Conservation (phyloP, 2,888 invertebrate species). For the Ichneumoninae sp. region DNA sequence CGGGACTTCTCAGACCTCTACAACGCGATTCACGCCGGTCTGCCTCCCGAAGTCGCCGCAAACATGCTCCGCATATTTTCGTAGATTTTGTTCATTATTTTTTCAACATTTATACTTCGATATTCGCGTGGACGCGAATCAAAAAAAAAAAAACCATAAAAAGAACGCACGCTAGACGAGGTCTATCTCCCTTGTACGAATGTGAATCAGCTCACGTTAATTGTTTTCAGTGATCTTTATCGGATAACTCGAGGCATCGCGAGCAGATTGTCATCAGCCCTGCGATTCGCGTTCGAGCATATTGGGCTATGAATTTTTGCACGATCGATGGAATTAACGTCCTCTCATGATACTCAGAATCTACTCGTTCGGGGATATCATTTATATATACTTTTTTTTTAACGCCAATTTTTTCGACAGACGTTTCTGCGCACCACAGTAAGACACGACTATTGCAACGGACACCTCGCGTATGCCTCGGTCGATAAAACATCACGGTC, state of each 20-base stretch:
- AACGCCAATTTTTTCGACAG: constrained; percentile 19
- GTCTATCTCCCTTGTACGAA: constrained; percentile 28
- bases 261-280: not conserved
- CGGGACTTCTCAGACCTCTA: constrained; percentile 87
- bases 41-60: constrained; percentile 82
- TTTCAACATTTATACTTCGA: constrained; percentile 1
- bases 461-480: constrained; percentile 2
- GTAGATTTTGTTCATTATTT: constrained; percentile 34
- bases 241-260: constrained; percentile 23
- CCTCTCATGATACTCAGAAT: constrained; percentile 40
- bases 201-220: constrained; percentile 34
- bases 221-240: constrained; percentile 16
- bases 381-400: constrained; percentile 43
- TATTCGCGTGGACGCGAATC: constrained; percentile 55
- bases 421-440: constrained; percentile 5
- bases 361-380: constrained; percentile 38
- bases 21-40: constrained; percentile 83
- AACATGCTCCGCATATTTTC: constrained; percentile 77
- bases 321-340: constrained; percentile 3
- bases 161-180: not conserved
- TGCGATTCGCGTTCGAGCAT: not conserved
- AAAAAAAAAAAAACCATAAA: not conserved
- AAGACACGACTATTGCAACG: not conserved
- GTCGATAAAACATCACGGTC: constrained; percentile 29
- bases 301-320: constrained; percentile 5